phyloP scores from a whole-genome alignment of 92 coral and sea anemone species.

The Porites rus region DNA sequence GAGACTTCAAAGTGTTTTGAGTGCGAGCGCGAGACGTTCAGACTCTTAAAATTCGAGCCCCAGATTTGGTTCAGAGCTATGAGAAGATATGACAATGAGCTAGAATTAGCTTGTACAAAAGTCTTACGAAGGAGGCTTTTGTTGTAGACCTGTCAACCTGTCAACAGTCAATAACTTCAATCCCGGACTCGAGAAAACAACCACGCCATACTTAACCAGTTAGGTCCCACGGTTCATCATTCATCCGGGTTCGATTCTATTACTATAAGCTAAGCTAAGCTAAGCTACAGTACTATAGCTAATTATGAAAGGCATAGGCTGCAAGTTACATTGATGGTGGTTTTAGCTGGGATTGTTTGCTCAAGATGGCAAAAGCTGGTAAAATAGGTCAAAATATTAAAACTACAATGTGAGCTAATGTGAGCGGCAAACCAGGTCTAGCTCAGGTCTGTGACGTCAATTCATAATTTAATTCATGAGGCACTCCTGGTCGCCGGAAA shows the following conservation, averaged over 20 bases:
- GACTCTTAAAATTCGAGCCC: constrained; percentile 29
- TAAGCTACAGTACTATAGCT: constrained; percentile 29
- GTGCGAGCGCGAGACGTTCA: constrained; percentile 22
- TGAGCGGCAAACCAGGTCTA: too few species aligned
- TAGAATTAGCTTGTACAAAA: constrained; percentile 28
- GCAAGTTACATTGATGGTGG: constrained; percentile 28
- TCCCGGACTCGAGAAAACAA: constrained; percentile 28
- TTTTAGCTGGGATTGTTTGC: constrained; percentile 35
- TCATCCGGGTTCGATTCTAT: constrained; percentile 34
- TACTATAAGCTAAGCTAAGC: not conserved
- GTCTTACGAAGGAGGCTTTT: constrained; percentile 32
- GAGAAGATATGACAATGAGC: constrained; percentile 22
- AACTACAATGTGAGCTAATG: too few species aligned
- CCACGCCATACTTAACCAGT: constrained; percentile 41
- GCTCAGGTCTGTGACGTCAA: too few species aligned
- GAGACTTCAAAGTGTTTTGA: too few species aligned
- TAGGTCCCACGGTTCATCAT: constrained; percentile 34
- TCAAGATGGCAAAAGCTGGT: constrained; percentile 35
- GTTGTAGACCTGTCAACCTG: constrained; percentile 9
- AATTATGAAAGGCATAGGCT: constrained; percentile 11
- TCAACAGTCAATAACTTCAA: constrained; percentile 34
- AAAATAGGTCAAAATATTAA: not conserved
- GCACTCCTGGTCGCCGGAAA: too few species aligned
- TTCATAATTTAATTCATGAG: too few species aligned
- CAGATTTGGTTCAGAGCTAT: constrained; percentile 25